Percentiles rank a stretch among this genome's conserved stretches.
phyloP scores from a whole-genome alignment of 2,113 vertebrate species.

The Bagarius yarrelli region DNA sequence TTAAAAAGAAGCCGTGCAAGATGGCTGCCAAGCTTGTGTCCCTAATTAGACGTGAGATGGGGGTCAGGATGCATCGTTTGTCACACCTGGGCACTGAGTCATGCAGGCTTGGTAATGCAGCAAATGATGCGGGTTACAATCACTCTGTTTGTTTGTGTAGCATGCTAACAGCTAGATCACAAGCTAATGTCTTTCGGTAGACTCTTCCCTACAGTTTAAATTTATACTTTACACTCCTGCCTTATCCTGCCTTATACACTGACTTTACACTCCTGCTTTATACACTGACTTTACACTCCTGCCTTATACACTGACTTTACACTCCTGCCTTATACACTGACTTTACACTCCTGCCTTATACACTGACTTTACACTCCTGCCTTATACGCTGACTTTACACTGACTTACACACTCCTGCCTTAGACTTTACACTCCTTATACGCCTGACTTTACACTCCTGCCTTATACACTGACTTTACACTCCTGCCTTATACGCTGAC shows the following conservation, averaged over 20 bases:
- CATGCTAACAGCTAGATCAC: conserved; percentile 8
- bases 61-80: conserved; percentile 47
- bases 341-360: not conserved
- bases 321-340: not conserved
- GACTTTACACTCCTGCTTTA: not conserved
- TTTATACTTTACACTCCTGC: not conserved
- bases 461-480: not conserved
- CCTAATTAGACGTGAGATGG: conserved; percentile 53
- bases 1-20: conserved; percentile 49
- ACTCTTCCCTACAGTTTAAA: not conserved
- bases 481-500: not conserved
- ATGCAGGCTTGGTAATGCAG: conserved; percentile 38
- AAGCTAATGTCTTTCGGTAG: not conserved
- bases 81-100: conserved; percentile 54
- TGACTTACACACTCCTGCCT: not conserved
- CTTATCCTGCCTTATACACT: not conserved
- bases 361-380: not conserved
- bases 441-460: not conserved
- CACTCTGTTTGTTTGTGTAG: conserved; percentile 31
- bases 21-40: conserved; percentile 52
- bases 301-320: not conserved
- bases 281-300: not conserved
- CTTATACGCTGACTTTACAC: not conserved
- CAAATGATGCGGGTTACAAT: conserved; percentile 19
- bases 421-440: not conserved